Base-by-base conservation (phyloP, 2,888 invertebrate genomes). In the Euclidia mi region DNA sequence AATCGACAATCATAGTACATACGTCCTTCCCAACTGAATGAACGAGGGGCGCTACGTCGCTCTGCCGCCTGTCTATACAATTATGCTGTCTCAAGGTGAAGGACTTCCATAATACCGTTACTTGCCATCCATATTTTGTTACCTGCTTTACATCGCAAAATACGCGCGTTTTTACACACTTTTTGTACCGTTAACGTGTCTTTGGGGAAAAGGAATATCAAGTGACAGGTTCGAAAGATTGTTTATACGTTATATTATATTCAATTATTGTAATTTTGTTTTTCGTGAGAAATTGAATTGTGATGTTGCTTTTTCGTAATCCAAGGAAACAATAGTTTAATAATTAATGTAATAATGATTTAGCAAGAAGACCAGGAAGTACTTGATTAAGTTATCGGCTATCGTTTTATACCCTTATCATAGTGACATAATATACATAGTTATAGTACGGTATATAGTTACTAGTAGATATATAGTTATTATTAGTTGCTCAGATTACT, bases 71-170 rank as follows among this genome's bases (percentile, higher is more conserved):
- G 1, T 25, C 4, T 43, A 65, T 45, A 65, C 63, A 69, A 78
- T 73, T 68, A 77, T 68, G 61, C 42, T 40, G 50, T 71, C 65
- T 70, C 79, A 82, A 82, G 81, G 80, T 76, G 56, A 81, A 78
- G 75, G 71, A 73, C 55, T 61, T 48, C 32, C 20, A 12, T 71
- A 41, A 14, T 41, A 61, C 70, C 58, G 65, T 71, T 64, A 71
- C 43, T 48, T 66, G 35, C 17, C 43, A 32, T 43, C 46, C 35
- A 61, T 63, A 62, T 66, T 58, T 58, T 32, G 53, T 49, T 47
- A 48, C 57, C 45, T 38, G 28, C 34, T 12, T 12, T 31, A 43
- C 28, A 18, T 28, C 11, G 11, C 25, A 29, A 35, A 35, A 35
- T n/a, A 18, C 17, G 37, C 28, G n/a, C 6, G 20, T 25, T 25